phyloP scores from a whole-genome alignment of 1,140 invertebrate species.

The Dysdera silvatica region DNA sequence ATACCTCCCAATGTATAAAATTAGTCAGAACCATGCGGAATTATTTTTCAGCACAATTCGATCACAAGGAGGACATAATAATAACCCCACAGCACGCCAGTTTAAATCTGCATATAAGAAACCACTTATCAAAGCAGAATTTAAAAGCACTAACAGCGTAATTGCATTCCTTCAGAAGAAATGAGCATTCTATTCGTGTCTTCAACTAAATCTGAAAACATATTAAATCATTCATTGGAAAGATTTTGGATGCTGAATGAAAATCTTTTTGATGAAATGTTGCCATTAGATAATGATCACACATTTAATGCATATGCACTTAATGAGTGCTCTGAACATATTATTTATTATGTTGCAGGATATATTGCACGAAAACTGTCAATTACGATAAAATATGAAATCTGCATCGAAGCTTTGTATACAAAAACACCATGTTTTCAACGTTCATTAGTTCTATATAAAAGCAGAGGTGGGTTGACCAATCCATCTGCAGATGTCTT shows the following conservation, averaged over 20 bases:
- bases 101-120: constrained; percentile 35
- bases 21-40: constrained; percentile 44
- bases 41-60: constrained; percentile 42
- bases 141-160: neutral
- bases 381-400: neutral
- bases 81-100: constrained; percentile 41
- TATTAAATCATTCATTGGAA: neutral
- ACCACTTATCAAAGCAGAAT: neutral
- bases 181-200: neutral
- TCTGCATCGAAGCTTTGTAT: neutral
- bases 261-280: neutral
- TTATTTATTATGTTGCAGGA: constrained; percentile 4
- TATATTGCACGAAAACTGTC: neutral
- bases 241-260: neutral
- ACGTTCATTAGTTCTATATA: neutral
- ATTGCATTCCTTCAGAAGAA: neutral
- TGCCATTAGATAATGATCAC: neutral
- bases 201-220: neutral
- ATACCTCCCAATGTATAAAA: constrained; percentile 37
- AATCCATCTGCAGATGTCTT: neutral
- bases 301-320: neutral
- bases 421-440: neutral
- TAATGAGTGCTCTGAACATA: neutral
- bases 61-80: constrained; percentile 39
- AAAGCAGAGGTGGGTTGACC: neutral